These are phyloP conservation scores for Apamea crenata DNA, from an alignment of 2,888 invertebrate species.

Conservation along the genomic window DNA sequence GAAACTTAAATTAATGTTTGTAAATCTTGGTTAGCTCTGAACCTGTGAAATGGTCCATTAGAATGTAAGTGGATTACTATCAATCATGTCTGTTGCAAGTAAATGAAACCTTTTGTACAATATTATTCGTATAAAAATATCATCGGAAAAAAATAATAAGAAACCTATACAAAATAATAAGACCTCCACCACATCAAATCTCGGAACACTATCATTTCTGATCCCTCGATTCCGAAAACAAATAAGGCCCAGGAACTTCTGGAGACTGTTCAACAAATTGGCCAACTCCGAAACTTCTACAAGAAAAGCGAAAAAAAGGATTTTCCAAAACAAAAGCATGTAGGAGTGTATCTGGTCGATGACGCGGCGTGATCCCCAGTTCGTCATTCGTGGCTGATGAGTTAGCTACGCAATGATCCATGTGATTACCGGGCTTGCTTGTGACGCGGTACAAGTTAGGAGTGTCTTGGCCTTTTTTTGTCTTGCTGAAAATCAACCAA, in stretches of 20 bases:
- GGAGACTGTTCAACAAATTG: conserved; percentile 51
- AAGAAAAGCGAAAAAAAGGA: conserved; percentile 50
- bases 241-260: conserved; percentile 54
- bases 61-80: background rate
- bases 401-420: conserved; percentile 76
- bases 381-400: conserved; percentile 76
- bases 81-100: background rate
- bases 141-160: conserved; percentile 32
- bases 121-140: background rate
- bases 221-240: conserved; percentile 52
- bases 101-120: conserved; percentile 6
- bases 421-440: conserved; percentile 73
- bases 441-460: conserved; percentile 38
- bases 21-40: background rate
- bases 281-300: conserved; percentile 47
- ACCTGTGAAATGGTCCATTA: background rate
- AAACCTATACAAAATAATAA: conserved; percentile 43
- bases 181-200: conserved; percentile 46
- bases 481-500: no score
- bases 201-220: conserved; percentile 39
- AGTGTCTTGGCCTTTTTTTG: background rate
- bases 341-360: conserved; percentile 62
- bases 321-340: conserved; percentile 62
- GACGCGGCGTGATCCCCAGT: conserved; percentile 71
- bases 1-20: background rate